Evolutionary conservation across 2,888 invertebrate genomes (phyloP), one percentile per base, ranked within the genome.

Genomic region (Lithophane leautieri): DNA sequence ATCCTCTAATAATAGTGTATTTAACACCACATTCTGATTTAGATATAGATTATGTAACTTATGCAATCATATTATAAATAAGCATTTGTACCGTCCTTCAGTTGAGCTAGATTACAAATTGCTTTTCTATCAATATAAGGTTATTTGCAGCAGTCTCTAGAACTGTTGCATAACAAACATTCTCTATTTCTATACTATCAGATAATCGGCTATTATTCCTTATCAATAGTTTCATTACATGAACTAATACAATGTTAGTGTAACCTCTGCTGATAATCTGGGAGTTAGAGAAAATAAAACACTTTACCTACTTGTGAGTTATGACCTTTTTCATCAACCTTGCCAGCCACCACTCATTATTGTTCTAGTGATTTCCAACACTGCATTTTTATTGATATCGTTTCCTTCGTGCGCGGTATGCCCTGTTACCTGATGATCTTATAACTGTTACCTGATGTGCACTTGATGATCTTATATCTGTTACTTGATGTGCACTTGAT

Each of bases 121-220:
- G 25, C 14, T 54, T 44, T 60, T 66, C 28, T 52, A 47, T 72
- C 4, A 54, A 63, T 16, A 50, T 54, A 42, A 11, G 40, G 47
- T 61, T 34, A 56, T 42, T 54, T 28, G 11, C 61, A 58, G n/a
- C 28, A n/a, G 40, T 71, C 28, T 58, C 44, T 50, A 28, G n/a
- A 68, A 63, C 28, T 56, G 28, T 52, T 50, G 34, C 28, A 22
- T 34, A 47, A 42, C 16, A 12, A 42, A 28, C 42, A 34, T 52
- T 63, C 28, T 62, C 50, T 68, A 58, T 63, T 62, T 79, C 14
- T 52, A 9, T 25, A 68, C 54, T 78, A 82, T 82, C 82, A 62
- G 40, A 61, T 56, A 77, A 72, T 82, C 40, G 73, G 54, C 60
- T 82, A 82, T 68, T 78, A 78, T 34, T 68, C 22, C 42, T 73